Evolutionary conservation across 2,888 invertebrate species (phyloP).

Genomic region (Argynnis bischoffii): DNA sequence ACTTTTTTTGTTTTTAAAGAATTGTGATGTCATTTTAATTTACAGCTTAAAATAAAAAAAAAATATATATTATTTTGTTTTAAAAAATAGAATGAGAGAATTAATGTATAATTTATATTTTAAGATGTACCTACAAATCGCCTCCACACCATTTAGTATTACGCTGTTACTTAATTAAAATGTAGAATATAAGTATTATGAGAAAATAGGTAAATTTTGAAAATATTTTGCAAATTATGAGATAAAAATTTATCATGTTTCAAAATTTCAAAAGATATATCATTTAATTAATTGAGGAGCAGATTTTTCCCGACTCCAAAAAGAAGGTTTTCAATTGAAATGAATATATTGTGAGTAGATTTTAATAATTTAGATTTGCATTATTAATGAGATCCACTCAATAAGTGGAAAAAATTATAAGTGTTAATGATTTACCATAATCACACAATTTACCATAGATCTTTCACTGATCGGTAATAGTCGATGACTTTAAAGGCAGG

Average conservation of each 20-base stretch:
- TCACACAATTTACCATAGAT: no score
- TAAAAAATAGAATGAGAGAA: constrained; percentile 4
- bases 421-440: no score
- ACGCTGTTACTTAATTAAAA: constrained; percentile 27
- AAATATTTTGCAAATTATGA: constrained; percentile 1
- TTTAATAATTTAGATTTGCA: no score
- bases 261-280: neutral
- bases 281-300: no score
- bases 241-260: neutral
- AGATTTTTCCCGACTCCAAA: no score
- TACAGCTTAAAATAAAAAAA: neutral
- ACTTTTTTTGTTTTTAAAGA: neutral
- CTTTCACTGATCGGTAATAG: no score
- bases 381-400: no score
- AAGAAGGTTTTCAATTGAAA: no score
- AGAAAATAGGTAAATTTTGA: constrained; percentile 1
- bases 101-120: neutral
- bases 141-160: constrained; percentile 27
- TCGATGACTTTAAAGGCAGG: no score
- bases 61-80: neutral
- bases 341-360: no score
- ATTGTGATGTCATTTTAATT: neutral
- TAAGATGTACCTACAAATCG: constrained; percentile 19
- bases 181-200: constrained; percentile 12
- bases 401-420: no score